Conservation (phyloP, 2,797 vertebrate genomes). For the Acipenser transmontanus region DNA sequence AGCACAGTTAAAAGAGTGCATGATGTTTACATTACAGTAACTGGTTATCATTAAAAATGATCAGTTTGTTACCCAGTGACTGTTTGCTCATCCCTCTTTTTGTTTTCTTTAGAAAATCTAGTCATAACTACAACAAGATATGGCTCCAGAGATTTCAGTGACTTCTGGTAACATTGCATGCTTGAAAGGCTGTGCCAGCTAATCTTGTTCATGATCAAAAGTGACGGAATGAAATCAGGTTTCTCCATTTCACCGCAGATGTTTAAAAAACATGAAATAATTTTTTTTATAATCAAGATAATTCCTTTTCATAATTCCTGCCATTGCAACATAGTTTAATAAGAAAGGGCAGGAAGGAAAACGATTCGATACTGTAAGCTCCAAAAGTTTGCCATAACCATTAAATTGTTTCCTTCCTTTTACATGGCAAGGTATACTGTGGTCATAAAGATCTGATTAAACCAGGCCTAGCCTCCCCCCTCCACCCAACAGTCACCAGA, state of each 20-base stretch:
- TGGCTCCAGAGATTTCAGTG: conserved; percentile 16
- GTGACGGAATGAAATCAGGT: not conserved
- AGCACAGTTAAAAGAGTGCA: not conserved
- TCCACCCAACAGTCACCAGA: no score
- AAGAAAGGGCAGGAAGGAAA: no score
- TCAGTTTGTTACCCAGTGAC: not conserved
- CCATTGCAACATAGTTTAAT: no score
- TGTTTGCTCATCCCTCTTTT: conserved; percentile 10
- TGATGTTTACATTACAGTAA: not conserved
- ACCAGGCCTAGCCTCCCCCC: no score
- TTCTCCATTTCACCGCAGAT: not conserved
- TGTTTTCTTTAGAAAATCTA: conserved; percentile 12
- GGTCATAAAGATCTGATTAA: no score
- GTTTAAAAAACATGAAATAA: no score
- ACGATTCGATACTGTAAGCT: no score
- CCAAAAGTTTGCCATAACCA: no score
- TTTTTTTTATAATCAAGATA: no score
- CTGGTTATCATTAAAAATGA: not conserved
- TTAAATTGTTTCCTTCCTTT: no score
- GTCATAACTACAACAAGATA: conserved; percentile 16
- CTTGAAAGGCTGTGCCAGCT: not conserved
- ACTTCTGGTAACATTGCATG: not conserved
- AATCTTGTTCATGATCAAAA: not conserved
- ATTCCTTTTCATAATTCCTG: no score
- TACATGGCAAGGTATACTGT: no score